phyloP scores from a whole-genome alignment of 2,797 vertebrate species.

The Circus cinereus region DNA sequence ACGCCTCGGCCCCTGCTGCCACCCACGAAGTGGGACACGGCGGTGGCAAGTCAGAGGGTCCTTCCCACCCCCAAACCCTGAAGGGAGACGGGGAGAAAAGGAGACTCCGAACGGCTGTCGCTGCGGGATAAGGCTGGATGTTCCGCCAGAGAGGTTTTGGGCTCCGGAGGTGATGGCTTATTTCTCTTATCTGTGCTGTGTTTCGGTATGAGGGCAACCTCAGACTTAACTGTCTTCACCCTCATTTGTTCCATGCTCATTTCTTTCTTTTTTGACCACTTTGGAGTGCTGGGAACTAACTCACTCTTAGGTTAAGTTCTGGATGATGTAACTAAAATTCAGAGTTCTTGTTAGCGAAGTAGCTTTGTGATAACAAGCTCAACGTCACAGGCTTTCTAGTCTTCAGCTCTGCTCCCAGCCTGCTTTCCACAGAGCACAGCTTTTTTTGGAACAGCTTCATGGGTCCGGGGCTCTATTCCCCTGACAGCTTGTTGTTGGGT shows the following conservation, averaged over 20 bases:
- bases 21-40: accelerated
- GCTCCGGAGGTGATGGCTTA: neutral
- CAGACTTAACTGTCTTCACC: neutral
- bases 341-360: neutral
- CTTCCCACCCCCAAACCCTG: neutral
- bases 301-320: neutral
- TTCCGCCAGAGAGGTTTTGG: neutral
- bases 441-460: neutral
- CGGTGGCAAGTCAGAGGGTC: neutral
- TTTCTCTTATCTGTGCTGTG: neutral
- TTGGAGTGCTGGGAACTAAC: neutral
- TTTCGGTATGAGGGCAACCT: neutral
- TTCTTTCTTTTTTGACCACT: neutral
- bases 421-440: neutral
- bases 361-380: neutral
- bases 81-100: neutral
- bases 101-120: neutral
- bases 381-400: neutral
- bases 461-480: neutral
- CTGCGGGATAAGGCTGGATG: neutral
- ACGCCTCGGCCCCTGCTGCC: accelerated
- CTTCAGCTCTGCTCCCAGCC: neutral
- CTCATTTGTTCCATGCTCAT: neutral
- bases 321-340: neutral
- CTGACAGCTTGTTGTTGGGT: neutral